Evolutionary conservation across 2,888 invertebrate species (phyloP), one percentile per base, ranked within the genome.

Genomic region (Drosophila mercatorum): DNA sequence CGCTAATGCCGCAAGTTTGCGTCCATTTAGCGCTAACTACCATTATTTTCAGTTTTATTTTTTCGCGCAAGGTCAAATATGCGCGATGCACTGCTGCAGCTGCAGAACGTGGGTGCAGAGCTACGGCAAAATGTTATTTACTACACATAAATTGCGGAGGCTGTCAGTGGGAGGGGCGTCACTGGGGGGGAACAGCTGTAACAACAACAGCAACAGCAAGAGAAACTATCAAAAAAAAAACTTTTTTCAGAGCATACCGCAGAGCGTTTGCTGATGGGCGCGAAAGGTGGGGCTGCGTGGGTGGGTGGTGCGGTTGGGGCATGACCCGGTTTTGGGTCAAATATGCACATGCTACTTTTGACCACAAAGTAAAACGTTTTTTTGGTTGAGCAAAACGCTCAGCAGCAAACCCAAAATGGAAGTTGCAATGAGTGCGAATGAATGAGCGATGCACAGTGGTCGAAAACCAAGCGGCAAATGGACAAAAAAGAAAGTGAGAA

Each of bases 291-390:
- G 68, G 28, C 53, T 0, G 1, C 11, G 40, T 1, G 40, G 22
- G 2, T 12, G 49, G 52, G 36, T 17, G 51, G 52, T 31, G 34
- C 38, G 10, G 44, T 22, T 56, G 38, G 59, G 61, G 58, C 53
- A 58, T 67, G 69, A 53, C 60, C 51, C 52, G 60, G 59, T 75
- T 65, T 68, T 46, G 68, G 82, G 86, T 83, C 83, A 78, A 78
- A 83, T 83, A 85, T 83, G 88, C 87, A 89, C 83, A 83, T 83
- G 83, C 88, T 89, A 85, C 85, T 83, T 88, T 85, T 88, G 88
- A 86, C 86, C 90, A 88, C 90, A 90, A 86, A 89, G 86, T 88
- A 79, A 90, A 86, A 88, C 87, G 81, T 62, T 87, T 83, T 83
- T 88, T 70, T 67, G 76, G 79, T 71, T 68, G 78, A 68, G 86